Conservation (phyloP, 2,113 vertebrate genomes). For the Amblyornis subalaris region DNA sequence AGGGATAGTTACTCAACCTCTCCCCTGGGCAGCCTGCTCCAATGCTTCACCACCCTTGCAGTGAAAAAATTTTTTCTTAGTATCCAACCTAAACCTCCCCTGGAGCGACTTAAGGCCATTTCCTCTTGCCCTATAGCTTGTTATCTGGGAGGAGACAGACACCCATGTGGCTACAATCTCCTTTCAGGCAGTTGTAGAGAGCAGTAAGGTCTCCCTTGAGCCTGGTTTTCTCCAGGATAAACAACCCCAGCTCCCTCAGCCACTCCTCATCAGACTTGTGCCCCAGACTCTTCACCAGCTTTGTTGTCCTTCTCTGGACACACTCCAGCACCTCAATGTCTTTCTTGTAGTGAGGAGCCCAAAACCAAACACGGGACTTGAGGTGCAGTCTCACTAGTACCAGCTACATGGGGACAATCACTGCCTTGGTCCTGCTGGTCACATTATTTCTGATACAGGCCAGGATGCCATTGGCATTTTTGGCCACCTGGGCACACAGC, state of each 20-base stretch:
- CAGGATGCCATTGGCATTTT: background rate
- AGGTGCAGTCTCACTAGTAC: background rate
- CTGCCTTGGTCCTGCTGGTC: background rate
- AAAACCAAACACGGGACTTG: background rate
- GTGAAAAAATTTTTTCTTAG: background rate
- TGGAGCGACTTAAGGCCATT: fast-evolving
- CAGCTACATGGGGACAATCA: fast-evolving
- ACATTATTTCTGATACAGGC: background rate
- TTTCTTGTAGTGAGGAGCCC: background rate
- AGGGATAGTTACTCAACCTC: background rate
- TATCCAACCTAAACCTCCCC: background rate
- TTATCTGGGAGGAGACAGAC: fast-evolving
- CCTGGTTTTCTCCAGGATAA: background rate
- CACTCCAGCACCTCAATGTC: background rate
- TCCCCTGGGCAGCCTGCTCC: background rate
- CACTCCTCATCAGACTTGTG: background rate
- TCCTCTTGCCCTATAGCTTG: background rate
- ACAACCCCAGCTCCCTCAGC: background rate
- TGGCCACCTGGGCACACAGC: no score
- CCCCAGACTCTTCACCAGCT: background rate
- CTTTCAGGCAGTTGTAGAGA: background rate
- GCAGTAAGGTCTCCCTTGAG: fast-evolving
- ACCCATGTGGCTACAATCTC: background rate
- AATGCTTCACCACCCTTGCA: background rate
- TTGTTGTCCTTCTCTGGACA: background rate